Conservation (phyloP, 2,888 invertebrate species). For the Orchesellides sinensis region DNA sequence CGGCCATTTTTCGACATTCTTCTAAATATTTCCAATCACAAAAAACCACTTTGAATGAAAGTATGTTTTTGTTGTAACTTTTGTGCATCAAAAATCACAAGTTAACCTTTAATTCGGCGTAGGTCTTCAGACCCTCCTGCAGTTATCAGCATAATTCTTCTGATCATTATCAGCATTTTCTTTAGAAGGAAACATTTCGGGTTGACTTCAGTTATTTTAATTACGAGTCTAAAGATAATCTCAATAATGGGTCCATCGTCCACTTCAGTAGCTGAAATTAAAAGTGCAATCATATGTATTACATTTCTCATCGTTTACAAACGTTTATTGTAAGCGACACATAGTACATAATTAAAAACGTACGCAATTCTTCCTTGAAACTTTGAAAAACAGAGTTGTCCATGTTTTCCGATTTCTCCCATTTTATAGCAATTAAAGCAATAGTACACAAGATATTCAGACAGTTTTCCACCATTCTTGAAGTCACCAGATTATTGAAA, state of each 20-base stretch:
- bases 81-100: neutral
- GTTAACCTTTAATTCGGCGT: constrained; percentile 19
- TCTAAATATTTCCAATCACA: neutral
- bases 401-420: neutral
- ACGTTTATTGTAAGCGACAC: too few relatives aligned
- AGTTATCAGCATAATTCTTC: constrained; percentile 21
- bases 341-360: neutral
- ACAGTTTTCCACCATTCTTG: constrained; percentile 15
- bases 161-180: constrained; percentile 8
- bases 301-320: too few relatives aligned
- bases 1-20: constrained; percentile 14
- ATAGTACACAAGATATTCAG: constrained; percentile 41
- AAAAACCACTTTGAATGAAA: neutral
- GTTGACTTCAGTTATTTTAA: neutral
- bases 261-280: neutral
- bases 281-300: neutral
- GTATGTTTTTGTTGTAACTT: too few relatives aligned
- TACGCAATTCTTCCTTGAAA: neutral
- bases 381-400: neutral
- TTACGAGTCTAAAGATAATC: neutral
- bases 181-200: constrained; percentile 19
- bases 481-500: too few relatives aligned
- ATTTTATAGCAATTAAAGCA: neutral
- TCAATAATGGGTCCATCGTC: neutral
- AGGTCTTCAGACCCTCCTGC: constrained; percentile 23